phyloP scores from a whole-genome alignment of 2,888 invertebrate genomes.

The Hypomecis punctinalis region DNA sequence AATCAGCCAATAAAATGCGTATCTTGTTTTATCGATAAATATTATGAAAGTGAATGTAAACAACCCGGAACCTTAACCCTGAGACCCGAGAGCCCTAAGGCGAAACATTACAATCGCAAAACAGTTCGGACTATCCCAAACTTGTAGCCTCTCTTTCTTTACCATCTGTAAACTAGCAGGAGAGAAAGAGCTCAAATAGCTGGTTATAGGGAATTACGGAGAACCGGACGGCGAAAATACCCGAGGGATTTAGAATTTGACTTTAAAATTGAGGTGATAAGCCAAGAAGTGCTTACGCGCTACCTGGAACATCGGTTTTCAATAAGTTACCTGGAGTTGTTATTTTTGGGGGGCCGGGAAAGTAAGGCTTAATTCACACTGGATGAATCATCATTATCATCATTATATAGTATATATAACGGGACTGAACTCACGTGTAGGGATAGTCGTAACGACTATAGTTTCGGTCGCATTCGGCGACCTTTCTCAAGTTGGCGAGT shows the following conservation, averaged over 20 bases:
- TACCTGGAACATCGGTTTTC: slow-evolving; percentile 59
- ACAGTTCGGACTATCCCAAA: slow-evolving; percentile 11
- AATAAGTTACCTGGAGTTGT: slow-evolving; percentile 45
- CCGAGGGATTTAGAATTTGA: slow-evolving; percentile 68
- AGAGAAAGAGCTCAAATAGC: neutral
- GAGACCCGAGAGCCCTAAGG: slow-evolving; percentile 8
- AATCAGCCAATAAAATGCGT: slow-evolving; percentile 4
- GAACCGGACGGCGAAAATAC: slow-evolving; percentile 57
- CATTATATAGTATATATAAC: no score
- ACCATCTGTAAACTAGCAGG: neutral
- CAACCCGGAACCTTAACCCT: slow-evolving; percentile 11
- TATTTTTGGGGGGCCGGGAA: slow-evolving; percentile 27
- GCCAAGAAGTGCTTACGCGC: slow-evolving; percentile 56
- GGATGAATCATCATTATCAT: neutral
- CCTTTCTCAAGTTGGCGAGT: no score
- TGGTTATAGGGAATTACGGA: slow-evolving; percentile 49
- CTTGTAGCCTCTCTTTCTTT: neutral
- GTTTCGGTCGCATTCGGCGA: no score
- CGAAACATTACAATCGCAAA: slow-evolving; percentile 24
- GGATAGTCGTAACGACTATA: no score
- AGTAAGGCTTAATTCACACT: slow-evolving; percentile 3
- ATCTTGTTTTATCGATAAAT: slow-evolving; percentile 14
- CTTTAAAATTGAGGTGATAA: slow-evolving; percentile 71
- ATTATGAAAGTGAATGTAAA: slow-evolving; percentile 9
- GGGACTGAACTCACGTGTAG: no score